Base-by-base conservation (phyloP, 2,888 invertebrate genomes). In the Chromoteleia sp. region DNA sequence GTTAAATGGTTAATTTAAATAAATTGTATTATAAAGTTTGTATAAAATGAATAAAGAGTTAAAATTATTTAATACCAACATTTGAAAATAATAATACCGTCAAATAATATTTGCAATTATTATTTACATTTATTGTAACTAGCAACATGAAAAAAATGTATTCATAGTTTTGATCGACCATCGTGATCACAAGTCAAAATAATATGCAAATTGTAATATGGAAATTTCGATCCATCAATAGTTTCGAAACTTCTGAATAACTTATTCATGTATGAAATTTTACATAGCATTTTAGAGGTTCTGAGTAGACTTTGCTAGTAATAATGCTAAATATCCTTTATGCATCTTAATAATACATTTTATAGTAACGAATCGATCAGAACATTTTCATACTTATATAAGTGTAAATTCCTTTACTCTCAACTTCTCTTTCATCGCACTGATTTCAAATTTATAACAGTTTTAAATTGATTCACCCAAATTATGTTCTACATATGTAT, bases 201-300 rank as follows among this genome's bases (percentile, higher is more conserved):
- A 52, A 52, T 68, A 68, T 50, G 52, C 17, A 61, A 58, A 75
- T 75, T 68, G 61, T 76, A 76, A 67, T 68, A 76, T 76, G 68
- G 61, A 76, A 68, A 76, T 76, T 70, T 54, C 8, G 54, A 61
- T 76, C 54, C 29, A 61, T 54, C 76, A 68, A 70, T 77, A 77
- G 70, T 77, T 77, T 30, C 12, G 61, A 59, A 68, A 61, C 65
- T 70, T 52, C 30, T 30, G 59, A 68, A 70, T 70, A 77, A 68
- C 54, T 45, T 77, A 77, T 58, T 65, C 77, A 70, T 77, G 70
- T 56, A 77, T 59, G 52, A 56, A 77, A 77, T 77, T 70, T 70
- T 58, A 70, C 56, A 77, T 50, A 59, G 39, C 43, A 54, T 41
- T 75, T 52, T 39, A 63, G 39, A 63, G 70, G 68, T 61, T 76